Percentiles rank a stretch among this genome's conserved stretches.
phyloP scores from a whole-genome alignment of 2,797 vertebrate genomes.

The Neosalanx taihuensis region DNA sequence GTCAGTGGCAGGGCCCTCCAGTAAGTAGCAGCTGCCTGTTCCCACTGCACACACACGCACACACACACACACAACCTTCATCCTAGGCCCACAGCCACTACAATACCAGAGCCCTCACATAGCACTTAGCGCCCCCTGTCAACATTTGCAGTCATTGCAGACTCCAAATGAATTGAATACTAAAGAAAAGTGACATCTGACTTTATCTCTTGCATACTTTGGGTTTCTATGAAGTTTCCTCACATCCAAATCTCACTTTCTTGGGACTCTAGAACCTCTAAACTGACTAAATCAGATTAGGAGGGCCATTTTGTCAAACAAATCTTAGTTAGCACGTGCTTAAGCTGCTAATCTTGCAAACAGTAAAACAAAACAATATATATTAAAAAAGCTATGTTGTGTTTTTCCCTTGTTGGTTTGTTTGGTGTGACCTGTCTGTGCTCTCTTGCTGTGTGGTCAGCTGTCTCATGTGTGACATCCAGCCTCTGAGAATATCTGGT shows the following conservation, averaged over 20 bases:
- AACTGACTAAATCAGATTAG: neutral
- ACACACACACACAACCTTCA: too few species aligned
- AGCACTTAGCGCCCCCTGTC: slow-evolving; percentile 61
- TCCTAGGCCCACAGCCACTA: neutral
- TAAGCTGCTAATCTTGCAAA: too few species aligned
- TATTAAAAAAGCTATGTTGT: slow-evolving; percentile 53
- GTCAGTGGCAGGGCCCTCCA: slow-evolving; percentile 73
- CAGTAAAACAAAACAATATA: slow-evolving; percentile 51
- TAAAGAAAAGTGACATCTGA: too few species aligned
- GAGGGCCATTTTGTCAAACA: neutral
- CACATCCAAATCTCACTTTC: too few species aligned
- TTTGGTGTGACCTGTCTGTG: slow-evolving; percentile 68
- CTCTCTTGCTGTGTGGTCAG: slow-evolving; percentile 72
- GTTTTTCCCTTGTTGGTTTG: slow-evolving; percentile 52
- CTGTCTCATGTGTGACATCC: slow-evolving; percentile 62
- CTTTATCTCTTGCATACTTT: too few species aligned
- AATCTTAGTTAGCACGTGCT: too few species aligned
- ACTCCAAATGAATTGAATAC: neutral
- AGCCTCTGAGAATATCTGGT: slow-evolving; percentile 66
- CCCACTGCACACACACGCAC: slow-evolving; percentile 62
- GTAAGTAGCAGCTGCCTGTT: slow-evolving; percentile 77
- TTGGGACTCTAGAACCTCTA: too few species aligned
- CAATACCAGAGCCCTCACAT: slow-evolving; percentile 31
- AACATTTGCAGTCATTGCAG: slow-evolving; percentile 56
- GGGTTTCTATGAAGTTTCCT: too few species aligned